Evolutionary conservation across 2,888 invertebrate species (phyloP).

Genomic region (Zaprionus bogoriensis): DNA sequence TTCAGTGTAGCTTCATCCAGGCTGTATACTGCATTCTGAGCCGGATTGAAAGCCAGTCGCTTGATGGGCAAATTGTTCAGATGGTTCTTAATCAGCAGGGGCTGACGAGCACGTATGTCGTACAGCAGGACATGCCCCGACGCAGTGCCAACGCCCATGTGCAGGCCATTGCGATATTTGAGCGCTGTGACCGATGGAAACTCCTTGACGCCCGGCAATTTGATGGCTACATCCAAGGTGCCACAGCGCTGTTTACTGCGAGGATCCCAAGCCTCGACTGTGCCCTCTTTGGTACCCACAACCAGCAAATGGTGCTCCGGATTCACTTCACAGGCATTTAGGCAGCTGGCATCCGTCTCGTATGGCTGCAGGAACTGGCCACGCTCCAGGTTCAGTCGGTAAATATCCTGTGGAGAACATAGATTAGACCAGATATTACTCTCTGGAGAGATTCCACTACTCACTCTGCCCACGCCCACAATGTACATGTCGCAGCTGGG

Average conservation of each 20-base stretch:
- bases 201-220: constrained; percentile 84
- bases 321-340: constrained; percentile 94
- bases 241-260: constrained; percentile 90
- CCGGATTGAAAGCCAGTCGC: constrained; percentile 91
- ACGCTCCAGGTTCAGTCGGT: constrained; percentile 96
- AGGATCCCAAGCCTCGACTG: constrained; percentile 98
- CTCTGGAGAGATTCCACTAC: constrained; percentile 44
- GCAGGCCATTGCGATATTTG: constrained; percentile 89
- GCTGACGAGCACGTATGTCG: constrained; percentile 95
- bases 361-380: constrained; percentile 96
- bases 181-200: constrained; percentile 87
- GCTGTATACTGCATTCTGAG: constrained; percentile 92
- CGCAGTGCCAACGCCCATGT: constrained; percentile 94
- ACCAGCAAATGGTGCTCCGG: constrained; percentile 93
- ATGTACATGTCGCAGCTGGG: constrained; percentile 96
- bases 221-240: constrained; percentile 91
- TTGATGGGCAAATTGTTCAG: constrained; percentile 96
- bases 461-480: constrained; percentile 92
- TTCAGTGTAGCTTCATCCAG: constrained; percentile 94
- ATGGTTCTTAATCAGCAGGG: constrained; percentile 95
- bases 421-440: neutral
- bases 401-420: constrained; percentile 89
- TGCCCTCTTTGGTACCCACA: constrained; percentile 94
- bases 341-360: constrained; percentile 88
- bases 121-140: constrained; percentile 97